phyloP scores from a whole-genome alignment of 1,140 invertebrate genomes.

The Muscidifurax raptorellus region DNA sequence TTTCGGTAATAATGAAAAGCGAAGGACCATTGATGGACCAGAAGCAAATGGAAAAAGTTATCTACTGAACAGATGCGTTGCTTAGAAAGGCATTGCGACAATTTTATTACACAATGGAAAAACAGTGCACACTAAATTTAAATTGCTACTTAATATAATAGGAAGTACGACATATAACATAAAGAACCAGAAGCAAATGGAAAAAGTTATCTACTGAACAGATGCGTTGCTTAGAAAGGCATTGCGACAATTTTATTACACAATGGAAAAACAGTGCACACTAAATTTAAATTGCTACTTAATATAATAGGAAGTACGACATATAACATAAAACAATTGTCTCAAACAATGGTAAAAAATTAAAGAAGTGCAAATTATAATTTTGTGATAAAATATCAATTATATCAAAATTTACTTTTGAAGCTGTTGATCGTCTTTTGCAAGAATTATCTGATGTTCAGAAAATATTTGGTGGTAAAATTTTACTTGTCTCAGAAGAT shows the following conservation, averaged over 20 bases:
- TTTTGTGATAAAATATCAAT: too few relatives aligned
- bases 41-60: slow-evolving; percentile 14
- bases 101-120: slow-evolving; percentile 7
- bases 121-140: slow-evolving; percentile 8
- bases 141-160: slow-evolving; percentile 5
- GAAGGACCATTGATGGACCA: too few relatives aligned
- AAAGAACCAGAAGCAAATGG: neutral
- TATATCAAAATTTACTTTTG: too few relatives aligned
- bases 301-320: neutral
- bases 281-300: neutral
- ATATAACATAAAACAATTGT: slow-evolving; percentile 10
- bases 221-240: neutral
- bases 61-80: neutral
- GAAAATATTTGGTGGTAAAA: neutral
- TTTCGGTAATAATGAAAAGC: too few relatives aligned
- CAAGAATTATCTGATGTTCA: neutral
- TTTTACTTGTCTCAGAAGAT: neutral
- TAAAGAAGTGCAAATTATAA: neutral
- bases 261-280: slow-evolving; percentile 17
- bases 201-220: slow-evolving; percentile 10
- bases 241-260: slow-evolving; percentile 2
- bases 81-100: slow-evolving; percentile 1
- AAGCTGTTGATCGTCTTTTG: too few relatives aligned
- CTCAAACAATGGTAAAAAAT: too few relatives aligned
- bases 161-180: slow-evolving; percentile 1